Evolutionary conservation across 2,797 vertebrate genomes (phyloP), one percentile per base, ranked within the genome.

Genomic region (Bradypodion ventrale): DNA sequence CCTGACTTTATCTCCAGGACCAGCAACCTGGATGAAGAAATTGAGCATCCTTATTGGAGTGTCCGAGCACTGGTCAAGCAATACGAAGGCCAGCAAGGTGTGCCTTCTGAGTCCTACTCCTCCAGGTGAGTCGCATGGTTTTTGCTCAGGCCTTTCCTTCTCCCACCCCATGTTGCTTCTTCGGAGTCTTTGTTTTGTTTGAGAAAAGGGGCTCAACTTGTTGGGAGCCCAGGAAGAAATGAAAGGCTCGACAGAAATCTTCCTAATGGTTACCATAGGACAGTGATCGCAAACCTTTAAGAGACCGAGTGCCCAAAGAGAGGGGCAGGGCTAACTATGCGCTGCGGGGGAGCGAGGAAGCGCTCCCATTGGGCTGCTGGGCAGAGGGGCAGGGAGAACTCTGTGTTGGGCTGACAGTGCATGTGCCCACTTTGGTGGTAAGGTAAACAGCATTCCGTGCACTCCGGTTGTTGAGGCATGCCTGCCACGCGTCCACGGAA

Each of bases 61-160:
- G 98, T 99, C 72, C 96, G 98, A 8, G 97, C 97, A 0, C 94
- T 99, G 90, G 98, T 99, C 74, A 94, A 99, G 92, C 98, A 99
- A 83, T 99, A 99, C 12, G 98, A 99, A 92, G 97, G 96, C 27
- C 97, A 97, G 94, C 98, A 89, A 92, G 96, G 77, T 81, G 85
- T 86, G 80, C 93, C 82, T 0, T 74, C 86, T 21, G 91, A 95
- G 62, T 86, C 93, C 56, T 94, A 84, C 76, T 80, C 95, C 5
- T 92, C 93, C 94, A 97, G 97, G 98, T 99, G 96, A 95, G 69
- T 6, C 3, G 0, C 35, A 27, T 52, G 21, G 37, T 66, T 59
- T 0, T 3, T 16, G 7, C 42, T 16, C 42, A 46, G 56, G 21
- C 7, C 2, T 1, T 46, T 25, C 65, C 29, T 15, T 10, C 19